phyloP scores from a whole-genome alignment of 2,797 vertebrate species.

The Channallabes apus region DNA sequence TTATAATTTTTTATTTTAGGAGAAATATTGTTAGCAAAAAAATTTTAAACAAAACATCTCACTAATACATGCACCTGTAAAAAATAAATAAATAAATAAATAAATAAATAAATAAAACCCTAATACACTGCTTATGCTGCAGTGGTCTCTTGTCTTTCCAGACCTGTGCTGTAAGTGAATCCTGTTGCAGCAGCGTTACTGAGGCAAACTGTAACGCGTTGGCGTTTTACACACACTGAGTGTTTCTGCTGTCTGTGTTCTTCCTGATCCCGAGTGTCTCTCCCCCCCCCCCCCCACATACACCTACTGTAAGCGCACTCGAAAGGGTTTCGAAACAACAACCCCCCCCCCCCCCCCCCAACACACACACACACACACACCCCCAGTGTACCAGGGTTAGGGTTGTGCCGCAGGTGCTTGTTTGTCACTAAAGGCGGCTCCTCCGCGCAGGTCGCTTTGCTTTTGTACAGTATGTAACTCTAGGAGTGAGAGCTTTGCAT shows the following conservation, averaged over 20 bases:
- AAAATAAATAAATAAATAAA: too few relatives aligned
- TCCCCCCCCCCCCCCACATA: background rate
- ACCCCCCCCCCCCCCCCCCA: background rate
- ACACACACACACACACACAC: too few relatives aligned
- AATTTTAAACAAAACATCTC: too few relatives aligned
- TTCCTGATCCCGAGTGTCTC: background rate
- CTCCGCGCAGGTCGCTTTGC: slow-evolving; percentile 18
- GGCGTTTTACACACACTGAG: too few relatives aligned
- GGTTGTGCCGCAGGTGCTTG: background rate
- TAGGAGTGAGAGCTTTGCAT: slow-evolving; percentile 66
- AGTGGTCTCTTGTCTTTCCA: too few relatives aligned
- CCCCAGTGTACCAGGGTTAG: background rate
- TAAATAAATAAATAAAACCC: too few relatives aligned
- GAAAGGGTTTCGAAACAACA: background rate
- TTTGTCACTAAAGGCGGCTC: background rate
- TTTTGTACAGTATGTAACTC: slow-evolving; percentile 9
- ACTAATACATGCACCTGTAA: too few relatives aligned
- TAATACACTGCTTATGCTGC: too few relatives aligned
- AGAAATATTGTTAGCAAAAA: too few relatives aligned
- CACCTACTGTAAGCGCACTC: background rate
- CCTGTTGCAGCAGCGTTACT: too few relatives aligned
- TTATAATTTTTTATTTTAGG: too few relatives aligned
- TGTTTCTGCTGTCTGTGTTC: background rate
- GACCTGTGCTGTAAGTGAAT: too few relatives aligned
- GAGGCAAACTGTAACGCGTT: background rate